These are phyloP conservation scores for Nymphalis c-album DNA, from an alignment of 2,888 invertebrate genomes.

Conservation along the genomic window DNA sequence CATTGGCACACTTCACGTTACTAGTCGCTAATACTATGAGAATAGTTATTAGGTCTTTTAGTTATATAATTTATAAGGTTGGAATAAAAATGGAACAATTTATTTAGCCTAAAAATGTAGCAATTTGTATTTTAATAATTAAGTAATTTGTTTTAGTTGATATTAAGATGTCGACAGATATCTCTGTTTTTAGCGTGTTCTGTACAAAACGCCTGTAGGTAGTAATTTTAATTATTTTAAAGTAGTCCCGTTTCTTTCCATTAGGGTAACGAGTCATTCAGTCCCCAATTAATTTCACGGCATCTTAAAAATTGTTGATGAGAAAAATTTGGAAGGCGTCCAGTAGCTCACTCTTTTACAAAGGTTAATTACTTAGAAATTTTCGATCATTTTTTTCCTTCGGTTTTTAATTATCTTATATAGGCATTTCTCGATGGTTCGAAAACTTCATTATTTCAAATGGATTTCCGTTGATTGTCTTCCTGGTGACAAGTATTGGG, in stretches of 20 bases:
- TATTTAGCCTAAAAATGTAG: too few relatives aligned
- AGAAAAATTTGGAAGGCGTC: conserved; percentile 45
- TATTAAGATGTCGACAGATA: neutral
- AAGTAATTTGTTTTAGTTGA: neutral
- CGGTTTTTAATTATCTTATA: conserved; percentile 7
- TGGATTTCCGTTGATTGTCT: neutral
- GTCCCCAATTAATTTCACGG: conserved; percentile 45
- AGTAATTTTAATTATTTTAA: conserved; percentile 41
- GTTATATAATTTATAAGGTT: too few relatives aligned
- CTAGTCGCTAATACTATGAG: too few relatives aligned
- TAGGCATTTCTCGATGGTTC: neutral
- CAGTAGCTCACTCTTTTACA: conserved; percentile 46
- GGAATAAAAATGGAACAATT: too few relatives aligned
- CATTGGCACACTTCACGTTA: too few relatives aligned
- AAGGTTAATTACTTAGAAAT: conserved; percentile 48
- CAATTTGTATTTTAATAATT: too few relatives aligned
- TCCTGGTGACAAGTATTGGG: too few relatives aligned
- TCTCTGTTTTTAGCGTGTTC: conserved; percentile 18
- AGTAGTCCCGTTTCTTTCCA: conserved; percentile 38
- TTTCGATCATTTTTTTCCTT: conserved; percentile 10
- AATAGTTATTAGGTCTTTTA: too few relatives aligned
- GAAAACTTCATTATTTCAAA: conserved; percentile 4
- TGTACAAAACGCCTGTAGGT: conserved; percentile 28
- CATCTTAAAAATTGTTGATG: conserved; percentile 44
- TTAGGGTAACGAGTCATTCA: conserved; percentile 42